phyloP scores from a whole-genome alignment of 1,140 invertebrate species.

The Artemia franciscana region DNA sequence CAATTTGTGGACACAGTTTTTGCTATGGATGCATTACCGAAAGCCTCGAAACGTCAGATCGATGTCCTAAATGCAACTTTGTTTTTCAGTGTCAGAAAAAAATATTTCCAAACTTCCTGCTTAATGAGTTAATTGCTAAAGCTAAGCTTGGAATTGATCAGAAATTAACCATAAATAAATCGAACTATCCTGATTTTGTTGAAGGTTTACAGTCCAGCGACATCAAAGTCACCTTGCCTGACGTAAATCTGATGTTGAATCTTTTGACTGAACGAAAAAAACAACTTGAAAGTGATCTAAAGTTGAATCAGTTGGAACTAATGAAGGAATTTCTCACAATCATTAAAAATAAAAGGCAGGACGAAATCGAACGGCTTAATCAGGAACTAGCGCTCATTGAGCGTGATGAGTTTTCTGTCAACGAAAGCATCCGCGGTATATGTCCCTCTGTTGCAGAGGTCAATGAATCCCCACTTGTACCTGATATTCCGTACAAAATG shows the following conservation, averaged over 20 bases:
- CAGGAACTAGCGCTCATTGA: conserved; percentile 52
- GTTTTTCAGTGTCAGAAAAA: conserved; percentile 34
- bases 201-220: conserved; percentile 14
- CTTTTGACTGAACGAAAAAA: conserved; percentile 51
- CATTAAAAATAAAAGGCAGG: conserved; percentile 44
- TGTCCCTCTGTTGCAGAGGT: background rate
- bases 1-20: conserved; percentile 81
- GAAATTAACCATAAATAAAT: conserved; percentile 26
- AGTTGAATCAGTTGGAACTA: conserved; percentile 47
- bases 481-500: background rate
- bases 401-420: conserved; percentile 51
- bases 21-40: conserved; percentile 60
- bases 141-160: conserved; percentile 32
- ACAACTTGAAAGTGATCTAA: conserved; percentile 50
- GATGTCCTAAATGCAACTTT: conserved; percentile 68
- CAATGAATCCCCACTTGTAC: background rate
- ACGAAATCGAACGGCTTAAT: conserved; percentile 37
- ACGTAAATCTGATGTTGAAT: conserved; percentile 58
- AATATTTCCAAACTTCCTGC: conserved; percentile 64
- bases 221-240: conserved; percentile 43
- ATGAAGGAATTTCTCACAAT: conserved; percentile 62
- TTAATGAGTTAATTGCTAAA: conserved; percentile 59
- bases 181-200: conserved; percentile 19
- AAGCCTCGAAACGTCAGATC: conserved; percentile 45
- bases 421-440: conserved; percentile 24